Evolutionary conservation across 2,888 invertebrate genomes (phyloP).

Genomic region (Stenotaenia linearis): DNA sequence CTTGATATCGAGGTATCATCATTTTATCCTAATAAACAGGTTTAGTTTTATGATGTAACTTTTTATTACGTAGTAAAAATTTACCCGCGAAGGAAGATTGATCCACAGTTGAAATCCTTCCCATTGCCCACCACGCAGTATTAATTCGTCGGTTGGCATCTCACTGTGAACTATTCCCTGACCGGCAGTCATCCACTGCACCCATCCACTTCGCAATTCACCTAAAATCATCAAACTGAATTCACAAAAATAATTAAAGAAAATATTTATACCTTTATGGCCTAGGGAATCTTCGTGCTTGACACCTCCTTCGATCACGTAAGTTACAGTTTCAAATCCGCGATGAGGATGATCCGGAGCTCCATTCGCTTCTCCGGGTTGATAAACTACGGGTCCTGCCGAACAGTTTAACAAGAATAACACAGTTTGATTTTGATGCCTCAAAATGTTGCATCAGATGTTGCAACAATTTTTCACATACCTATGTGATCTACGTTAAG

Average conservation of each 20-base stretch:
- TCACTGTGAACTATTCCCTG: conserved; percentile 44
- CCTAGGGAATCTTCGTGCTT: conserved; percentile 44
- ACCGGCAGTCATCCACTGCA: conserved; percentile 44
- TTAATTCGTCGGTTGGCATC: conserved; percentile 42
- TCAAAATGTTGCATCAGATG: too few species aligned
- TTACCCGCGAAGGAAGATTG: conserved; percentile 42
- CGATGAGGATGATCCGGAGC: conserved; percentile 44
- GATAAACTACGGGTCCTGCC: conserved; percentile 33
- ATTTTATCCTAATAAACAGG: conserved; percentile 38
- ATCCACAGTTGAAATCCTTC: conserved; percentile 44
- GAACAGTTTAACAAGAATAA: not conserved
- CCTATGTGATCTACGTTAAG: conserved; percentile 43
- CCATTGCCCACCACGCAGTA: conserved; percentile 38
- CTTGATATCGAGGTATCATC: conserved; percentile 41
- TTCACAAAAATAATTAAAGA: not conserved
- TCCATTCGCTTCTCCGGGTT: conserved; percentile 33
- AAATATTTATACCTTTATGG: conserved; percentile 39
- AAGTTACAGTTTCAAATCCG: conserved; percentile 44
- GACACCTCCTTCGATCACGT: conserved; percentile 42
- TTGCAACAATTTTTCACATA: conserved; percentile 34
- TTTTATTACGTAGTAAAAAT: not conserved
- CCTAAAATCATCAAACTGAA: conserved; percentile 36
- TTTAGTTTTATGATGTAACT: not conserved
- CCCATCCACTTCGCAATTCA: conserved; percentile 31
- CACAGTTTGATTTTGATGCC: not conserved